Base-by-base conservation (phyloP, 2,888 invertebrate genomes). In the Hylaea fasciaria region DNA sequence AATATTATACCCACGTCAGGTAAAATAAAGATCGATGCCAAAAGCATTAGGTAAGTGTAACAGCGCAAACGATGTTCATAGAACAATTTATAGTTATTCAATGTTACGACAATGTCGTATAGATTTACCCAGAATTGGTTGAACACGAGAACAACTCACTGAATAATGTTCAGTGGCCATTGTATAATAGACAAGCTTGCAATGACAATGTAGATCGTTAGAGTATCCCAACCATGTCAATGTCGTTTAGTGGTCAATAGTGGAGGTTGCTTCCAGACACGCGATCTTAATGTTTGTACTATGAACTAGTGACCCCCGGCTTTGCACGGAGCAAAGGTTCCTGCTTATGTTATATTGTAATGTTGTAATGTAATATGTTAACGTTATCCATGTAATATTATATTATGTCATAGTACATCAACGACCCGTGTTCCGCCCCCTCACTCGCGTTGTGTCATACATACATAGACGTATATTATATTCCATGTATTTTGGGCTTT, bases 171-270 rank as follows among this genome's bases (percentile, higher is more conserved):
- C 50, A 22, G 13, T 49, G 1, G 39, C 7, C 28, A n/a, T 44
- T 49, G n/a, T 45, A n/a, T n/a, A 29, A 32, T 14, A 50, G 45
- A n/a, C 45, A n/a, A 29, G 28, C 28, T 17, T 43, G 28, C 16
- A 14, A 37, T 50, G 17, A 16, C 47, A 32, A 57, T 28, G 40
- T 51, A 46, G 12, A 50, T 57, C 51, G 46, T 52, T 40, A 32
- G 48, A 43, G 44, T 48, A 50, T 59, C 49, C 35, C 32, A 54
- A 59, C 49, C 50, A 50, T 59, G 59, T 54, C 59, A 59, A 59
- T 59, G 54, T 50, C 54, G 54, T 32, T 41, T 46, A 54, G 50
- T 59, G 54, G 59, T 50, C 44, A 49, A 49, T 45, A 52, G 43
- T 52, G 29, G 16, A 44, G 37, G 17, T 35, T 54, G 14, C 44